These are phyloP conservation scores for Nyctibius bracteatus DNA, from an alignment of 2,113 vertebrate species.

Conservation along the genomic window DNA sequence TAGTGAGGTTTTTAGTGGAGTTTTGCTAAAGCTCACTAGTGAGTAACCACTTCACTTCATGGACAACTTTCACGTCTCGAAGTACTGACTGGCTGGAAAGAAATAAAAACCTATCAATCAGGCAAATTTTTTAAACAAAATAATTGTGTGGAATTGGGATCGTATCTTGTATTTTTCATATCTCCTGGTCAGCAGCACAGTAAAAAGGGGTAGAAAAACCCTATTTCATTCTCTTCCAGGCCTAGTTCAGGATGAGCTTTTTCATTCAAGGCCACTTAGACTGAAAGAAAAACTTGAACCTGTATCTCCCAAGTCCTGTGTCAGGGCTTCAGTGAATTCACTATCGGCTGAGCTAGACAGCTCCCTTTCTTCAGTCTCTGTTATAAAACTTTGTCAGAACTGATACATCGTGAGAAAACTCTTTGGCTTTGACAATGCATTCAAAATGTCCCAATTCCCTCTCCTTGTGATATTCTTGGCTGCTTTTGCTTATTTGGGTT, in stretches of 20 bases:
- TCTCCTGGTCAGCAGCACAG: not conserved
- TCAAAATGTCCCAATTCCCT: not conserved
- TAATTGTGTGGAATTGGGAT: not conserved
- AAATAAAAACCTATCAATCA: not conserved
- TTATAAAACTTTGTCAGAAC: not conserved
- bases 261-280: not conserved
- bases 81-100: not conserved
- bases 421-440: not conserved
- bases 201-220: not conserved
- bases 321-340: not conserved
- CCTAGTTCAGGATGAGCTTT: not conserved
- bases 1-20: not conserved
- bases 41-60: not conserved
- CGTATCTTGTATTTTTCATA: accelerated
- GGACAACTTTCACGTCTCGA: not conserved
- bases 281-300: not conserved
- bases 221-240: not conserved
- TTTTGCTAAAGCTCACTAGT: not conserved
- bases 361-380: not conserved
- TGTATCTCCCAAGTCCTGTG: not conserved
- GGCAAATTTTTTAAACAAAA: not conserved
- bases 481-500: conserved; percentile 1
- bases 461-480: not conserved
- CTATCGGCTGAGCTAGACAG: not conserved
- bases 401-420: not conserved